A percentile compares a stretch with the other conserved stretches of the same genome.
Conservation (phyloP, 2,113 vertebrate genomes). For the Urocolius indicus region DNA sequence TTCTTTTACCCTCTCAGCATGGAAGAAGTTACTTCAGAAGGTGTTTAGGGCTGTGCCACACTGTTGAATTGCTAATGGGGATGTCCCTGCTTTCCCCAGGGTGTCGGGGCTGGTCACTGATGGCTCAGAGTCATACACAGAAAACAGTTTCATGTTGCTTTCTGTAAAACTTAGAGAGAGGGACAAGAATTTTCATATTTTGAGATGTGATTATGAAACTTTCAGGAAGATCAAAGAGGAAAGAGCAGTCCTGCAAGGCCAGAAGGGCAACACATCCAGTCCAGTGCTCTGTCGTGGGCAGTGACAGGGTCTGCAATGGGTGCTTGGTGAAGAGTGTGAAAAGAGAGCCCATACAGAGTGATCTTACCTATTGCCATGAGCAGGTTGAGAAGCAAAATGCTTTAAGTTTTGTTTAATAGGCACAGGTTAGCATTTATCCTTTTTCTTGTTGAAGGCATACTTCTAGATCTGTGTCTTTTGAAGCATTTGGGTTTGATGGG, state of each 20-base stretch:
- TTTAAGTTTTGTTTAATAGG: background rate
- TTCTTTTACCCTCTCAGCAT: background rate
- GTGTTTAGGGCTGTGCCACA: background rate
- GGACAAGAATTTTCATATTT: background rate
- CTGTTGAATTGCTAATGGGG: background rate
- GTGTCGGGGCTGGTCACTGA: background rate
- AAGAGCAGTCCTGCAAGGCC: rapidly evolving
- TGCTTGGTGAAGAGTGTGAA: background rate
- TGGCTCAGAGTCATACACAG: background rate
- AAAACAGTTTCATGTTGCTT: background rate
- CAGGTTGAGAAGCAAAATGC: background rate
- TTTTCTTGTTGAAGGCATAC: background rate
- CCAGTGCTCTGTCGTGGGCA: background rate
- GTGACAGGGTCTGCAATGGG: background rate
- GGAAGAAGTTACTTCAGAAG: background rate
- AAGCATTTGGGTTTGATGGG: background rate
- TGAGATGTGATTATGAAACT: background rate
- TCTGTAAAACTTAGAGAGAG: background rate
- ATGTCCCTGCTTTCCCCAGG: background rate
- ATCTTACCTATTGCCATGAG: background rate
- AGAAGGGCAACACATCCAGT: background rate
- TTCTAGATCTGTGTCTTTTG: background rate
- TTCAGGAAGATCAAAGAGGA: background rate
- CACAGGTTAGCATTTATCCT: background rate
- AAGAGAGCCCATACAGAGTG: background rate